Percentiles rank a stretch among this genome's conserved stretches.
phyloP scores from a whole-genome alignment of 2,888 invertebrate genomes.

The Cheilosia vulpina region DNA sequence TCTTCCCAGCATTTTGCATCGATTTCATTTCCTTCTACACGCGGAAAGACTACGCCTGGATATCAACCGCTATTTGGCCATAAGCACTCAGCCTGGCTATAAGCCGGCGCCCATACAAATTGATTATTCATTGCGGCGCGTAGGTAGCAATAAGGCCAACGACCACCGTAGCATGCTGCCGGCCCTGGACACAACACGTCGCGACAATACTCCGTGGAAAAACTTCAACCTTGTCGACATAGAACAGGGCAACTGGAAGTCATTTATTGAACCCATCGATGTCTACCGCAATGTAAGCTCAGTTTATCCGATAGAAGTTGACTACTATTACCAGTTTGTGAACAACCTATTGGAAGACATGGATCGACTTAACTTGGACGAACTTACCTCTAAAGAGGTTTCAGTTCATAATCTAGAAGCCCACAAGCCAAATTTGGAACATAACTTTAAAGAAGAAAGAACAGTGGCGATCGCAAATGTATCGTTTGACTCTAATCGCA shows the following conservation, averaged over 20 bases:
- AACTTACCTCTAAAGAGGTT: constrained; percentile 28
- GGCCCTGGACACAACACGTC: constrained; percentile 77
- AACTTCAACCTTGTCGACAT: constrained; percentile 46
- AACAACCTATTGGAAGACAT: constrained; percentile 73
- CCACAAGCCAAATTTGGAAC: constrained; percentile 6
- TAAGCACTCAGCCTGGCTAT: constrained; percentile 77
- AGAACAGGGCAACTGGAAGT: constrained; percentile 78
- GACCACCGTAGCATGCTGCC: constrained; percentile 78
- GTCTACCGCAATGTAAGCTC: constrained; percentile 86
- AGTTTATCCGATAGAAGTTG: constrained; percentile 87
- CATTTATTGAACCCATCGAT: constrained; percentile 87
- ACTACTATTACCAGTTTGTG: constrained; percentile 88
- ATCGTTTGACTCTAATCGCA: constrained; percentile 60
- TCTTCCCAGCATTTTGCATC: constrained; percentile 93
- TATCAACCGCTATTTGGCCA: constrained; percentile 79
- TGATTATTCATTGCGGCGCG: constrained; percentile 79
- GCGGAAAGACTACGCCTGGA: constrained; percentile 83
- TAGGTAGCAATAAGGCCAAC: constrained; percentile 77
- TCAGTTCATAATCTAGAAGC: constrained; percentile 31
- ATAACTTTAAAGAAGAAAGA: background rate
- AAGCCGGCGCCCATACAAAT: constrained; percentile 79
- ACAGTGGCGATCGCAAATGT: constrained; percentile 51
- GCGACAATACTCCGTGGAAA: constrained; percentile 11
- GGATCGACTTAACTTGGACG: constrained; percentile 74
- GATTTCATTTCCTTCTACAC: constrained; percentile 83